phyloP scores from a whole-genome alignment of 2,113 vertebrate genomes.

The Ctenodactylus gundi region DNA sequence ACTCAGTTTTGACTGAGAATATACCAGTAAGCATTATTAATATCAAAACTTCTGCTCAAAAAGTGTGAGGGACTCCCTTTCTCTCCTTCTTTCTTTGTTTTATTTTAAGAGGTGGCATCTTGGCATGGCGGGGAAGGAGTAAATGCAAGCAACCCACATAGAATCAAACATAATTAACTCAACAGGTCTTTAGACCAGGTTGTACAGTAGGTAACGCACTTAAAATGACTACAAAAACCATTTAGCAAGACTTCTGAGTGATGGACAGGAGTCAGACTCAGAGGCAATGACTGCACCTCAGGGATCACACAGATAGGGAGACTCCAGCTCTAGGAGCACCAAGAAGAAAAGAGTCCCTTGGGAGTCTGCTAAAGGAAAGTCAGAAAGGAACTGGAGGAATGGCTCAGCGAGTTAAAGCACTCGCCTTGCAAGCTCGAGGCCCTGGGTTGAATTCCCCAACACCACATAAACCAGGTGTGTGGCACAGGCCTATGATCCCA shows the following conservation, averaged over 20 bases:
- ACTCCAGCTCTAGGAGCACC: not conserved
- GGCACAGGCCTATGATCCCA: too few relatives aligned
- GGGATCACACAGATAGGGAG: not conserved
- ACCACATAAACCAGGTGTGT: too few relatives aligned
- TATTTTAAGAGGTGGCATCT: not conserved
- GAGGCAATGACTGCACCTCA: accelerated
- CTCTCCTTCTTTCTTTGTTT: too few relatives aligned
- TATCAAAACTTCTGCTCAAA: not conserved
- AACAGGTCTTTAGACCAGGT: not conserved
- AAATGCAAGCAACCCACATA: not conserved
- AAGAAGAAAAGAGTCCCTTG: not conserved
- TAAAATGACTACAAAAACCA: not conserved
- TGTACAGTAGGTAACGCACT: not conserved
- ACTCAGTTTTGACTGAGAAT: not conserved
- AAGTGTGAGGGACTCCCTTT: not conserved
- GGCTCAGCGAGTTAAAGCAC: too few relatives aligned
- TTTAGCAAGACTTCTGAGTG: not conserved
- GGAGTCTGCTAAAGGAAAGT: not conserved
- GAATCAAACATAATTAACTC: not conserved
- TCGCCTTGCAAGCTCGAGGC: too few relatives aligned
- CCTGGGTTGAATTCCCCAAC: too few relatives aligned
- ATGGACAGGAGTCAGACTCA: not conserved
- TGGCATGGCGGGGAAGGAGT: not conserved
- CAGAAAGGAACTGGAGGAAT: too few relatives aligned
- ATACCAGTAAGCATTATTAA: not conserved